Evolutionary conservation across 2,797 vertebrate species (phyloP), one percentile per base, ranked within the genome.

Genomic region (Spondyliosoma cantharus): DNA sequence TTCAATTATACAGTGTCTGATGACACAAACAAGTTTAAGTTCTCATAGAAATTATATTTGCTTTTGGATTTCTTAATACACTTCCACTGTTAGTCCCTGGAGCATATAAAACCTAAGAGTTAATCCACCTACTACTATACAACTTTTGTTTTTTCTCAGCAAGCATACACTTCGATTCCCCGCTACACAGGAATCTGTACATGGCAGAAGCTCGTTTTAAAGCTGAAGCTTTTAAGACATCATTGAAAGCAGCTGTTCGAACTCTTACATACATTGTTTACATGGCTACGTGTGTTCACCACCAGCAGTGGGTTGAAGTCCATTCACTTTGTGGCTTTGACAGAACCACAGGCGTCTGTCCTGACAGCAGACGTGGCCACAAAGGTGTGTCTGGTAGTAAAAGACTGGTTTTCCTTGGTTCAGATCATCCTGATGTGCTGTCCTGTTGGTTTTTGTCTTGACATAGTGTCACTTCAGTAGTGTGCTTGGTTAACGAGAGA

Each of bases 211-310:
- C 74, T 89, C 0, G 7, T 87, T 83, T 78, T 82, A 91, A 93
- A 93, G 91, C 92, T 90, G 87, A 91, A 93, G 87, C 90, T 87
- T 90, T 90, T 89, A 92, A 88, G 91, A 94, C 89, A 92, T 90
- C 82, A 79, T 90, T 86, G 32, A 90, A 93, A 95, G 93, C 92
- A 92, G 89, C 73, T 71, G 79, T 61, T 63, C 27, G 22, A 86
- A 83, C 64, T 78, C 67, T 79, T 87, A 59, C 61, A 90, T 88
- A 92, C 83, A 90, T 90, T 63, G 74, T 88, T 82, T 88, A 91
- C 92, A 92, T 90, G 90, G 91, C 91, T 91, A 88, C 71, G 53
- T 86, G 82, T 77, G 45, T 82, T 81, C 61, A 78, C 80, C 87
- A 83, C 27, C 74, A 43, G 68, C 68, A 63, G 77, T 24, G 66